Percentiles rank a stretch among this genome's conserved stretches.
These are phyloP conservation scores for Sogatella furcifera DNA, from an alignment of 1,140 invertebrate genomes.

Conservation along the genomic window DNA sequence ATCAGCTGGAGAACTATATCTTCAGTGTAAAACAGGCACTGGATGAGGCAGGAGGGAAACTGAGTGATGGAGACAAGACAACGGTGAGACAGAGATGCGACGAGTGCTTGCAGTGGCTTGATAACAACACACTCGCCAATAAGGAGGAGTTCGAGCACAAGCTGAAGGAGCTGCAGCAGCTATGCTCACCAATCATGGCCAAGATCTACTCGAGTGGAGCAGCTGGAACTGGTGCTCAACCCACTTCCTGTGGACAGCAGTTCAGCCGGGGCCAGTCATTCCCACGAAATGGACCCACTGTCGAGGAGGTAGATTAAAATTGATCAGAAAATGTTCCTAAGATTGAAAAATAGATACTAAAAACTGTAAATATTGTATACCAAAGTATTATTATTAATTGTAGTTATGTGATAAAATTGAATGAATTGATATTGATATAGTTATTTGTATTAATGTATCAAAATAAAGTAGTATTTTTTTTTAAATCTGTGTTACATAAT, in stretches of 20 bases:
- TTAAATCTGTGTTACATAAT: too few relatives aligned
- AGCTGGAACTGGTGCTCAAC: not conserved
- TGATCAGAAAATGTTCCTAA: too few relatives aligned
- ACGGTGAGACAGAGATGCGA: constrained; percentile 35
- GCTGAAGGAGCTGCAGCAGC: constrained; percentile 34
- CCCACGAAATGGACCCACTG: constrained; percentile 7
- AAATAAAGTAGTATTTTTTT: too few relatives aligned
- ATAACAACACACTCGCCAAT: constrained; percentile 39
- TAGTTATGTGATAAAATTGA: too few relatives aligned
- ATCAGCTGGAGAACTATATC: constrained; percentile 55
- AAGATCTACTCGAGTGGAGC: constrained; percentile 33
- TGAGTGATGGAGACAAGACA: constrained; percentile 30
- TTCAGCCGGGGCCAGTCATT: not conserved
- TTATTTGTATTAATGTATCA: too few relatives aligned
- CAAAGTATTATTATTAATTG: too few relatives aligned
- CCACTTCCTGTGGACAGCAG: not conserved
- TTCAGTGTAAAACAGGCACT: constrained; percentile 50
- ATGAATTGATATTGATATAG: too few relatives aligned
- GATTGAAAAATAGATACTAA: too few relatives aligned
- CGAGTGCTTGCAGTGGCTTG: constrained; percentile 39
- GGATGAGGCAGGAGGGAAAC: constrained; percentile 37
- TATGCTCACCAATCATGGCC: constrained; percentile 39
- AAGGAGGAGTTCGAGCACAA: constrained; percentile 35
- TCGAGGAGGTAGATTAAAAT: constrained; percentile 16
- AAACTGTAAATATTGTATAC: too few relatives aligned